Percentiles rank a stretch among this genome's conserved stretches.
phyloP scores from a whole-genome alignment of 2,888 invertebrate species.

The Drosophila tanythrix region DNA sequence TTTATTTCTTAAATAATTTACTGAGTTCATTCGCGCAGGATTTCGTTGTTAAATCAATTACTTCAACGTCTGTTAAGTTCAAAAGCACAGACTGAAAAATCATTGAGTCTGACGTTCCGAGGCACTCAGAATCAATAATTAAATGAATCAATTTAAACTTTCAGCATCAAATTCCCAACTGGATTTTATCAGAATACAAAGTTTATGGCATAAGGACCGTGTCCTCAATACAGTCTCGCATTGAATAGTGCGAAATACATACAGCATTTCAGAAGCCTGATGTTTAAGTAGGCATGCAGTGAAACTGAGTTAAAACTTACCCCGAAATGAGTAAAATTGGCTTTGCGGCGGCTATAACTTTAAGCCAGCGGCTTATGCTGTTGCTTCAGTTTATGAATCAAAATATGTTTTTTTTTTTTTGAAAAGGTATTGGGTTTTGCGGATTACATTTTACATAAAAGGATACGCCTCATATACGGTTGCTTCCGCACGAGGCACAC shows the following conservation, averaged over 20 bases:
- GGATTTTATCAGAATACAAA: constrained; percentile 24
- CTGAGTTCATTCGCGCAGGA: neutral
- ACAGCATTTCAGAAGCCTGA: constrained; percentile 4
- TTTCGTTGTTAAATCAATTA: constrained; percentile 7
- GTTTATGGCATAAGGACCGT: neutral
- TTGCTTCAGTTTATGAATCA: constrained; percentile 48
- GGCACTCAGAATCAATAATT: constrained; percentile 40
- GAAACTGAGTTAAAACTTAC: constrained; percentile 52
- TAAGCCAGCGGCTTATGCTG: constrained; percentile 41
- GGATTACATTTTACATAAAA: constrained; percentile 21
- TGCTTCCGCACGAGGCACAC: neutral
- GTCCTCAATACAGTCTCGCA: constrained; percentile 7
- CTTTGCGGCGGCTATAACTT: constrained; percentile 38
- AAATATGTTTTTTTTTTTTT: constrained; percentile 11
- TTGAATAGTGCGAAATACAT: constrained; percentile 5
- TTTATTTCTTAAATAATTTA: neutral
- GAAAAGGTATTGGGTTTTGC: neutral
- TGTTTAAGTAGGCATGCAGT: constrained; percentile 16
- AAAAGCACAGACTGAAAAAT: constrained; percentile 17
- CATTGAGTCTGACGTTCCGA: constrained; percentile 2
- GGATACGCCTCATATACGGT: constrained; percentile 10
- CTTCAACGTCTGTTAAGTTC: neutral
- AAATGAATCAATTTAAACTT: constrained; percentile 55
- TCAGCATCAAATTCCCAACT: constrained; percentile 13
- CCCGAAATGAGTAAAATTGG: constrained; percentile 35